Percentiles rank a stretch among this genome's conserved stretches.
phyloP scores from a whole-genome alignment of 2,888 invertebrate genomes.

The Brachycybe producta region DNA sequence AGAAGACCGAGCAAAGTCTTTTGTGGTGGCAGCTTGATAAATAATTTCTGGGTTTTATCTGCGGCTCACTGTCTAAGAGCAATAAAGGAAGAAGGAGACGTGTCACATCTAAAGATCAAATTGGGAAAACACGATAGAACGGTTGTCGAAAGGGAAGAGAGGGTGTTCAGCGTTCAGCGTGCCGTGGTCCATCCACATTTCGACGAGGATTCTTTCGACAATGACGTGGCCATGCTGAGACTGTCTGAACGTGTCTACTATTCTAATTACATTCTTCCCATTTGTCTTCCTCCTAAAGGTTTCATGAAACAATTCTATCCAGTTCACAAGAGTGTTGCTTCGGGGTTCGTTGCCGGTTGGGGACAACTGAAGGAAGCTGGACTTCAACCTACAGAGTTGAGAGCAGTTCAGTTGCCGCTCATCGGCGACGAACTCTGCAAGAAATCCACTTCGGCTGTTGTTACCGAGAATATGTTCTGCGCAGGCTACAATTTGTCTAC shows the following conservation, averaged over 20 bases:
- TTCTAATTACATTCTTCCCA: conserved; percentile 24
- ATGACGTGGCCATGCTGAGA: conserved; percentile 17
- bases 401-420: conserved; percentile 25
- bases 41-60: conserved; percentile 18
- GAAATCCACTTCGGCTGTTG: conserved; percentile 23
- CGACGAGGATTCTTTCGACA: conserved; percentile 16
- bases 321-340: conserved; percentile 9
- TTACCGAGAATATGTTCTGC: conserved; percentile 24
- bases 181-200: conserved; percentile 16
- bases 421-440: conserved; percentile 23
- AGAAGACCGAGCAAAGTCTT: conserved; percentile 38
- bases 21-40: conserved; percentile 21
- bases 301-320: conserved; percentile 14
- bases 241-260: conserved; percentile 23
- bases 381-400: conserved; percentile 23
- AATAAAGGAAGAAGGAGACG: conserved; percentile 8
- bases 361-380: conserved; percentile 26
- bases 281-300: conserved; percentile 21
- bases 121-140: conserved; percentile 13
- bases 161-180: conserved; percentile 1
- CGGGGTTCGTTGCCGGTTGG: conserved; percentile 27
- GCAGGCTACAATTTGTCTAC: conserved; percentile 24
- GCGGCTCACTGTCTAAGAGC: conserved; percentile 22
- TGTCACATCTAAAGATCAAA: conserved; percentile 12
- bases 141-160: conserved; percentile 10